A percentile compares a stretch with the other conserved stretches of the same genome.
Evolutionary conservation across 2,113 vertebrate species (phyloP).

Genomic region (Notiomystis cincta): DNA sequence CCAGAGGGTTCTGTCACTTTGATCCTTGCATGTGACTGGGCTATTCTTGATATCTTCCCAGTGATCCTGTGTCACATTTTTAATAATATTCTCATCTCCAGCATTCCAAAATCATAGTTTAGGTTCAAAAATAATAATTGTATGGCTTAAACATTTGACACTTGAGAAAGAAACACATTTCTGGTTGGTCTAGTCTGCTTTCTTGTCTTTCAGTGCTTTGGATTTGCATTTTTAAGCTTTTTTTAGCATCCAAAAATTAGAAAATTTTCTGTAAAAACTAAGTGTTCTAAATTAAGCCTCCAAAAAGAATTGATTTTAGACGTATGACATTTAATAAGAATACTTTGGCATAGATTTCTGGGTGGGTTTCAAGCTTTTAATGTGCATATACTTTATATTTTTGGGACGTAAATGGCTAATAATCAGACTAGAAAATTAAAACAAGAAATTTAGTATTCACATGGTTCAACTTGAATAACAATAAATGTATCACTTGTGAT

Average conservation of each 20-base stretch:
- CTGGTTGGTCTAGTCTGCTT: background rate
- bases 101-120: background rate
- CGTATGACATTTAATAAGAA: background rate
- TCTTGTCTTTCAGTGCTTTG: background rate
- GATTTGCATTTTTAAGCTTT: background rate
- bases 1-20: background rate
- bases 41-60: background rate
- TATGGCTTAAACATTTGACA: background rate
- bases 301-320: background rate
- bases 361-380: background rate
- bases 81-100: background rate
- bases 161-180: background rate
- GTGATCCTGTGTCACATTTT: background rate
- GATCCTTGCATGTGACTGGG: background rate
- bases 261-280: background rate
- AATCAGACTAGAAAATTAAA: background rate
- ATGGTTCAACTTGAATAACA: background rate
- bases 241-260: background rate
- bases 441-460: background rate
- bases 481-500: background rate
- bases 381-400: background rate
- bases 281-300: background rate
- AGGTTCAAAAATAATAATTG: background rate
- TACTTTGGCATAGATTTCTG: background rate
- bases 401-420: background rate